A percentile compares a stretch with the other conserved stretches of the same genome.
These are phyloP conservation scores for Carcharodon carcharias DNA, from an alignment of 2,797 vertebrate species.

Conservation along the genomic window DNA sequence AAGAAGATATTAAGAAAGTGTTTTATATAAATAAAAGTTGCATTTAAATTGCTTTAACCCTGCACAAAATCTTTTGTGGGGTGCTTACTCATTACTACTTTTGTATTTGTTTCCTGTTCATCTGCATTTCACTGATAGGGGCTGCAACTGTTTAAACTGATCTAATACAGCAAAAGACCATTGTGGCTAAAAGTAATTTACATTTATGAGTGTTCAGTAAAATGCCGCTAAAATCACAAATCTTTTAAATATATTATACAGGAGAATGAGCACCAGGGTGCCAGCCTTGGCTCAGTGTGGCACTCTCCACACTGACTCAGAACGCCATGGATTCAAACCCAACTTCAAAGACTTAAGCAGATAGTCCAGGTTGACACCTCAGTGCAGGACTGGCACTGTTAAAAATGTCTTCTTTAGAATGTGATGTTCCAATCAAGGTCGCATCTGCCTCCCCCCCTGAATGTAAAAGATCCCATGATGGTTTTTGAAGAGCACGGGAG, in stretches of 20 bases:
- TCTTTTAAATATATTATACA: constrained; percentile 46
- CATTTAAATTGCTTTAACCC: not conserved
- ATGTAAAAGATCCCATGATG: not conserved
- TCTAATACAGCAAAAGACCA: not conserved
- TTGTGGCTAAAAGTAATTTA: not conserved
- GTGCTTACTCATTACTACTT: not conserved
- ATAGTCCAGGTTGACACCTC: not conserved
- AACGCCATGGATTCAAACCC: not conserved
- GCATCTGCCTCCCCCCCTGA: not conserved
- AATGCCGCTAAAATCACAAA: not conserved
- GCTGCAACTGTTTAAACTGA: not conserved
- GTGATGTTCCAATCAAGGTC: not conserved
- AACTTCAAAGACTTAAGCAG: not conserved
- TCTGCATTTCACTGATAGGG: not conserved
- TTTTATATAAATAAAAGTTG: not conserved
- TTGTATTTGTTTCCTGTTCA: not conserved
- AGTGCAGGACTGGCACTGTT: not conserved
- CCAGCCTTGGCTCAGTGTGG: not conserved
- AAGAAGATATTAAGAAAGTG: too few relatives aligned
- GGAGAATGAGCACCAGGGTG: constrained; percentile 48
- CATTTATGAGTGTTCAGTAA: not conserved
- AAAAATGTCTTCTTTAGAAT: not conserved
- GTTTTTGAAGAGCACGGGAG: not conserved
- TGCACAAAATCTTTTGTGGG: not conserved
- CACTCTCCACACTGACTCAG: not conserved